Conservation (phyloP, 2,797 vertebrate species). For the Phaenicophaeus curvirostris region DNA sequence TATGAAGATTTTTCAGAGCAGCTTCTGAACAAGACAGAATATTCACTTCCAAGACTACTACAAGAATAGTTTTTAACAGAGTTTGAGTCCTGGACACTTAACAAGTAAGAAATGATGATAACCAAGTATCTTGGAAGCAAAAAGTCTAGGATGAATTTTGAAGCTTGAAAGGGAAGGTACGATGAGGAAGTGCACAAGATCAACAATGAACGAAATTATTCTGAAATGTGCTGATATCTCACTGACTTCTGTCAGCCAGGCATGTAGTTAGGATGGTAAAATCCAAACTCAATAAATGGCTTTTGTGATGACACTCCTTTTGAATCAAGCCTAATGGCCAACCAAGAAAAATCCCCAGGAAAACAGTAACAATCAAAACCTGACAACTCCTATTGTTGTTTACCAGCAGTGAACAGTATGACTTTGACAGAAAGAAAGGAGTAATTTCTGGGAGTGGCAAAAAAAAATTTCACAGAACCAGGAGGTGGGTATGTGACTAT, state of each 20-base stretch:
- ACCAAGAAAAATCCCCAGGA: neutral
- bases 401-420: neutral
- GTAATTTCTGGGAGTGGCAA: neutral
- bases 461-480: neutral
- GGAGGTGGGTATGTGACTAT: fast-evolving
- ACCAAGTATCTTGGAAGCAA: neutral
- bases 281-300: neutral
- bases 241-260: neutral
- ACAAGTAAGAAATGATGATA: neutral
- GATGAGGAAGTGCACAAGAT: neutral
- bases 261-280: neutral
- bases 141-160: neutral
- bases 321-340: neutral
- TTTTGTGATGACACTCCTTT: neutral
- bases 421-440: neutral
- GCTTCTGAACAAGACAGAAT: neutral
- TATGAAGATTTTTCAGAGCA: neutral
- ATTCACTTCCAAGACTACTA: neutral
- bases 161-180: neutral
- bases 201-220: neutral
- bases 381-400: neutral
- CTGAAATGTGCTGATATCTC: neutral
- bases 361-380: neutral
- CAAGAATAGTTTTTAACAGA: neutral
- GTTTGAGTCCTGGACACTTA: neutral